Base-by-base conservation (phyloP, 2,888 invertebrate species). In the Clunio marinus region DNA sequence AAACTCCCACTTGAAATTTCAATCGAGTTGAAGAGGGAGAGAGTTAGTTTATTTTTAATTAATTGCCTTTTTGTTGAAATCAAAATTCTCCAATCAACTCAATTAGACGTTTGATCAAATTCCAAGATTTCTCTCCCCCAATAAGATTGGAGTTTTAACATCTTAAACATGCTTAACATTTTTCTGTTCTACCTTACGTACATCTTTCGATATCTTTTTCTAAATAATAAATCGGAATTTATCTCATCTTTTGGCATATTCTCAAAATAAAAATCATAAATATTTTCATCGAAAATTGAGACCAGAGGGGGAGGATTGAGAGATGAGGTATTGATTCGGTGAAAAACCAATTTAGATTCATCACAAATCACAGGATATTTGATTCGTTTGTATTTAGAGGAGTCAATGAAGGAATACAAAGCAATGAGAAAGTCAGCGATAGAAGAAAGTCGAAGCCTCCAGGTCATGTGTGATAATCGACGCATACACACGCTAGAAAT, bases 61-160 rank as follows among this genome's bases (percentile, higher is more conserved):
- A 63, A 63, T 45, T 63, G 45, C 63, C 45, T 28, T 22, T 13
- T n/a, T 20, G 24, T 35, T 2, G 15, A 63, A 63, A 63, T 63
- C 63, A 63, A 63, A 63, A 63, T 63, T 63, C 63, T 37, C 25
- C 63, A 63, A 46, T 63, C 46, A 46, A 45, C 45, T 63, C 46
- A 63, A 63, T 63, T 63, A 63, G 63, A 63, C 28, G 24, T 63
- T 63, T 63, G 63, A 63, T 63, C 46, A 63, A 63, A 63, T 63
- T 63, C 41, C 63, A 45, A 45, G 41, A 37, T 25, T 13, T 28
- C 22, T 35, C 7, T 8, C 13, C 8, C 27, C 63, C 62, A 62
- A 51, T 51, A 17, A 51, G n/a, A 51, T 51, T 51, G 51, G 41
- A 41, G 13, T 41, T 15, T 41, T 41, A 22, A 51, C 32, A 32